Evolutionary conservation across 2,797 vertebrate genomes (phyloP), one percentile per base, ranked within the genome.

Genomic region (Choloepus didactylus): DNA sequence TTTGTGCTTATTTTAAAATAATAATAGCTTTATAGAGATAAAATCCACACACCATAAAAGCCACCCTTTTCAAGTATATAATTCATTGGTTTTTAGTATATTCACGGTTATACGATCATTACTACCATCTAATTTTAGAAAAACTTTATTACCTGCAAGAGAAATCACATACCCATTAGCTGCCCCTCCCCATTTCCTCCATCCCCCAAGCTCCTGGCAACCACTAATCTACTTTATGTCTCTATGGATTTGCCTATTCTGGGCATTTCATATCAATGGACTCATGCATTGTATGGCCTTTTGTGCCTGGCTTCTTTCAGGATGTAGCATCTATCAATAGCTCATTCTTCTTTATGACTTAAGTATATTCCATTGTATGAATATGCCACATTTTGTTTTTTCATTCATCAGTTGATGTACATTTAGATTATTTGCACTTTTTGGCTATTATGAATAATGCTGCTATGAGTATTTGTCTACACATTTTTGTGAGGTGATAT

Each of bases 211-310:
- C 41, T 27, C 80, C 44, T 85, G 66, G 66, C n/a, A 90, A 92
- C 0, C 25, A 38, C 6, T 38, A 38, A 44, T 62, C 21, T 87
- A 31, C 35, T 79, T 93, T 85, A 64, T 44, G 12, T 88, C 8
- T 80, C 35, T 70, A n/a, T 87, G 49, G 67, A 82, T 94, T 56
- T 79, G 38, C 46, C 51, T 95, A 11, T 60, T 93, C 44, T 73
- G 46, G 67, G 54, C 8, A 85, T 89, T 82, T 85, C 15, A 18
- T 62, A 9, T 72, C 67, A 79, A 81, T 89, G 56, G 59, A 73
- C n/a, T 18, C 46, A 44, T 46, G 16, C 25, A 64, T 38, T 27
- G 0, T 60, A 19, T 73, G 23, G 72, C 35, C 73, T 94, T 49
- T 60, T 44, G 41, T 29, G 27, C 69, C 80, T 87, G 84, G 3